These are phyloP conservation scores for Lithophane semibrunnea DNA, from an alignment of 2,888 invertebrate species.

Conservation along the genomic window DNA sequence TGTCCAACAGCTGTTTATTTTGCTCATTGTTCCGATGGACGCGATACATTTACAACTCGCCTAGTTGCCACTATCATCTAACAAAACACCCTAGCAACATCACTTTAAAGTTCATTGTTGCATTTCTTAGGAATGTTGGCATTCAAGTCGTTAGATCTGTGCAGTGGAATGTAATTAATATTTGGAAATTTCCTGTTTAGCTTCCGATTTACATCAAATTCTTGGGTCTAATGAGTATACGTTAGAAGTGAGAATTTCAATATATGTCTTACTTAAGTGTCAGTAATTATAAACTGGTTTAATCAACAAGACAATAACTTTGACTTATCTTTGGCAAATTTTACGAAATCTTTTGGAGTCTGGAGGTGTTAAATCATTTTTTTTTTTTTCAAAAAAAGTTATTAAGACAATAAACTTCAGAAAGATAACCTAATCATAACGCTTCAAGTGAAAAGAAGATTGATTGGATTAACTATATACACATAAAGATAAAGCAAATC, in stretches of 20 bases:
- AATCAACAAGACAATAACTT: conserved; percentile 1
- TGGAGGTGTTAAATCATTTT: background rate
- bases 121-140: conserved; percentile 31
- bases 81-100: conserved; percentile 59
- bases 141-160: conserved; percentile 12
- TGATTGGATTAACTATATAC: conserved; percentile 5
- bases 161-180: conserved; percentile 37
- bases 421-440: conserved; percentile 5
- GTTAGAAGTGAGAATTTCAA: conserved; percentile 3
- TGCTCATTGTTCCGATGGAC: conserved; percentile 62
- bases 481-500: background rate
- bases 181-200: conserved; percentile 33
- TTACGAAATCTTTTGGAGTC: background rate
- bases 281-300: conserved; percentile 21
- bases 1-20: conserved; percentile 60
- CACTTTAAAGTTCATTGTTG: conserved; percentile 63
- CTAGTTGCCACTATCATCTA: conserved; percentile 53
- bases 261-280: background rate
- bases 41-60: conserved; percentile 63
- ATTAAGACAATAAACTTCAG: background rate
- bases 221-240: conserved; percentile 21
- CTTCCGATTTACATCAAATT: conserved; percentile 10
- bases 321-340: background rate
- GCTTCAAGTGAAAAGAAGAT: conserved; percentile 2
- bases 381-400: background rate